Evolutionary conservation across 1,140 invertebrate genomes (phyloP).

Genomic region (Meloidogyne exigua): DNA sequence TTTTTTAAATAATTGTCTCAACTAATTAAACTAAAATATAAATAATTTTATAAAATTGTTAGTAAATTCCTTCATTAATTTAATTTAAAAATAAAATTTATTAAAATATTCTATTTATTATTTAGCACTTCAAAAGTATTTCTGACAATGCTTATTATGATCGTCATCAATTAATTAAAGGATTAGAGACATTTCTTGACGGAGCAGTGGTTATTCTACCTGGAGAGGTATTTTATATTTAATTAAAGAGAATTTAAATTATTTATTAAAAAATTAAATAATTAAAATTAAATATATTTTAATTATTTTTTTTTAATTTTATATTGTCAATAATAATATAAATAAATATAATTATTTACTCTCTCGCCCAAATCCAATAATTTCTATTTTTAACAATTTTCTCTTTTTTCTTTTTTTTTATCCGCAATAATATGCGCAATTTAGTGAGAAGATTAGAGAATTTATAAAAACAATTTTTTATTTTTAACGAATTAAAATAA

Average conservation of each 20-base stretch:
- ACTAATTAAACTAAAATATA: too few relatives aligned
- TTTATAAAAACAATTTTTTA: background rate
- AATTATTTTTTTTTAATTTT: background rate
- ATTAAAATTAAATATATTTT: background rate
- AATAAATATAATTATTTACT: background rate
- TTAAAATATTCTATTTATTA: constrained; percentile 11
- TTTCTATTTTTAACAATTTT: background rate
- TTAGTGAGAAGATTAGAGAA: background rate
- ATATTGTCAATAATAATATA: too few relatives aligned
- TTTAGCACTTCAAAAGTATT: constrained; percentile 63
- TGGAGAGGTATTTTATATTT: constrained; percentile 52
- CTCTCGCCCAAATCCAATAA: background rate
- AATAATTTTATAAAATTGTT: too few relatives aligned
- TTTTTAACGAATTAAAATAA: constrained; percentile 6
- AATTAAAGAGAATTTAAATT: constrained; percentile 27
- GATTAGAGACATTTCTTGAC: constrained; percentile 65
- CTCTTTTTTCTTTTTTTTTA: too few relatives aligned
- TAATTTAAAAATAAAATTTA: background rate
- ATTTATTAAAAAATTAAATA: background rate
- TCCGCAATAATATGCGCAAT: background rate
- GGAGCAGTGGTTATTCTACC: constrained; percentile 65
- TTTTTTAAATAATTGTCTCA: too few relatives aligned
- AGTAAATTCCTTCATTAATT: too few relatives aligned
- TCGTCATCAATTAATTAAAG: constrained; percentile 61
- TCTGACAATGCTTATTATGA: constrained; percentile 58